These are phyloP conservation scores for Drosophila murphyi DNA, from an alignment of 1,140 invertebrate genomes.

Conservation along the genomic window DNA sequence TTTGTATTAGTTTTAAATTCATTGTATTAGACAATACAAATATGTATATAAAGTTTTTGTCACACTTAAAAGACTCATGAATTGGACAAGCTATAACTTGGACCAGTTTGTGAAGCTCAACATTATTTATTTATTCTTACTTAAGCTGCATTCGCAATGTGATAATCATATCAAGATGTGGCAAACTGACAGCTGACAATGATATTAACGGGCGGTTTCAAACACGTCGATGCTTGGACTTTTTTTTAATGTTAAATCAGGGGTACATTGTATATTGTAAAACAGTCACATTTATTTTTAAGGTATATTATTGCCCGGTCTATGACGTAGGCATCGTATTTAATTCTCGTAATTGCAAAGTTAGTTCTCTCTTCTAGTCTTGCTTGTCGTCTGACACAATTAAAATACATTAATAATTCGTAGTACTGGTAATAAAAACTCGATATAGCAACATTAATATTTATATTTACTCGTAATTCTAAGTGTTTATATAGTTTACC, in stretches of 20 bases:
- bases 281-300: background rate
- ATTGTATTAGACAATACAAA: constrained; percentile 1
- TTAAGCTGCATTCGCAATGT: background rate
- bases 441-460: background rate
- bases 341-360: background rate
- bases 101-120: constrained; percentile 6
- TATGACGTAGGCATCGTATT: background rate
- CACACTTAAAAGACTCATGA: background rate
- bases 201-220: constrained; percentile 18
- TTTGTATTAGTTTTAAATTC: background rate
- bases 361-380: background rate
- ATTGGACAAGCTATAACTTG: background rate
- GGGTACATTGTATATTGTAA: background rate
- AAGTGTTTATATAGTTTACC: background rate
- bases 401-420: background rate
- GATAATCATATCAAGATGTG: background rate
- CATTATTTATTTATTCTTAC: background rate
- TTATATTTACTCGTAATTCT: background rate
- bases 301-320: no score
- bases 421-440: background rate
- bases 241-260: background rate
- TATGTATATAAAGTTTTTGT: constrained; percentile 3
- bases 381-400: background rate
- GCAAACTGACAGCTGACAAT: constrained; percentile 7
- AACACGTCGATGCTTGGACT: constrained; percentile 3